Evolutionary conservation across 1,140 invertebrate genomes (phyloP), one percentile per base, ranked within the genome.

Genomic region (Brachystomella parvula): DNA sequence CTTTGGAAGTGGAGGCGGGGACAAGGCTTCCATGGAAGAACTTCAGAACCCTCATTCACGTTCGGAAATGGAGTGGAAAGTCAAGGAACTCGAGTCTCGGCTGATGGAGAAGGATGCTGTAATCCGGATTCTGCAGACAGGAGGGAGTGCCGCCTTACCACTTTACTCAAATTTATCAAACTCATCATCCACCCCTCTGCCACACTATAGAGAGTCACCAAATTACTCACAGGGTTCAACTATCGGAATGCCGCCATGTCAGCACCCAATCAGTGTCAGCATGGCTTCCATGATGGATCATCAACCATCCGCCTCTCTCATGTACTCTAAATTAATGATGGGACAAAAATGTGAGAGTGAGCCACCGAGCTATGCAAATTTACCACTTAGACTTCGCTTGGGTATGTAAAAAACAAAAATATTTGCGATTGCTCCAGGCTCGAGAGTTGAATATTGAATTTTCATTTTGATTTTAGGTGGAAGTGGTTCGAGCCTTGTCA

Each of bases 31-130:
- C 17, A 53, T 32, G 61, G 53, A 31, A n/a, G 28, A 24, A 17
- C 59, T 21, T 24, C 28, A 53, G 39, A 9, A 30, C 17, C 89
- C 91, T 76, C 86, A 85, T 15, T 88, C 88, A 44, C 88, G 91
- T 75, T 89, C 89, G 75, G 90, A 93, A 76, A 78, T 92, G 15
- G 90, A 94, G 79, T 84, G 86, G 64, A 92, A 89, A 76, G 83
- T 92, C 63, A 92, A 92, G 79, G 88, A 91, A 78, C 76, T 93
- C 47, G 90, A 94, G 78, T 90, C 89, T 1, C 90, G 92, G 75
- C 81, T 94, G 61, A 88, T 89, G 0, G 90, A 94, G 77, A 85
- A 86, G 69, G 90, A 94, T 77, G 90, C 90, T 0, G 92, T 94
- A 89, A 92, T 94, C 68, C 85, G 87, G 70, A 89, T 92, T 2